Evolutionary conservation across 2,797 vertebrate genomes (phyloP).

Genomic region (Lophius americanus): DNA sequence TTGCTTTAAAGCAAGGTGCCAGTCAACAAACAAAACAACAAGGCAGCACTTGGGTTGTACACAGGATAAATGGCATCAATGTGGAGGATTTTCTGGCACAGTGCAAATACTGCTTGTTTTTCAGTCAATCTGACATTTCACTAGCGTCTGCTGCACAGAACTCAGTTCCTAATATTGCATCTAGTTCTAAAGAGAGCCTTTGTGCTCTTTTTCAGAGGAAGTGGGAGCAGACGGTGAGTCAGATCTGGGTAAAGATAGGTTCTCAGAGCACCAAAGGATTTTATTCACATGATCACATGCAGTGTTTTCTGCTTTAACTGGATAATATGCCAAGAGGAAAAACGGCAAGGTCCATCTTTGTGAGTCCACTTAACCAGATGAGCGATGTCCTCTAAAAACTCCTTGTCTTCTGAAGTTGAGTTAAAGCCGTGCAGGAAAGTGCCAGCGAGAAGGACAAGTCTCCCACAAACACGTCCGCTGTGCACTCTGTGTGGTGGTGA

Average conservation of each 20-base stretch:
- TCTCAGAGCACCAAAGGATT: conserved; percentile 25
- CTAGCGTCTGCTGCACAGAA: conserved; percentile 32
- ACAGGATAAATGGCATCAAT: conserved; percentile 31
- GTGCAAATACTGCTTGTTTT: conserved; percentile 39
- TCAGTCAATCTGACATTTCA: conserved; percentile 46
- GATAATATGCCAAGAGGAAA: conserved; percentile 15
- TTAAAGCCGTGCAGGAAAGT: conserved; percentile 48
- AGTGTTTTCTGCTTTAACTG: conserved; percentile 26
- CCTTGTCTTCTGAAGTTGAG: conserved; percentile 41
- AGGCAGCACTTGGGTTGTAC: conserved; percentile 27
- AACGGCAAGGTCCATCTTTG: conserved; percentile 17
- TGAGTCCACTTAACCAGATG: conserved; percentile 48
- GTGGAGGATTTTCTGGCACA: conserved; percentile 25
- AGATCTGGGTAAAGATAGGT: conserved; percentile 45
- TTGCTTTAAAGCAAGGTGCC: conserved; percentile 28
- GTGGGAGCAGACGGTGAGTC: conserved; percentile 66
- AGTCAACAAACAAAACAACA: conserved; percentile 46
- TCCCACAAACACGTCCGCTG: conserved; percentile 56
- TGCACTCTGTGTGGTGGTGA: conserved; percentile 47
- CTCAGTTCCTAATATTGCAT: conserved; percentile 60
- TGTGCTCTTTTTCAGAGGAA: conserved; percentile 61
- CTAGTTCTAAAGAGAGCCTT: conserved; percentile 48
- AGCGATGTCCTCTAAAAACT: conserved; percentile 20
- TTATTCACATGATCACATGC: conserved; percentile 36
- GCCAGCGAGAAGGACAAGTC: conserved; percentile 37